A percentile compares a stretch with the other conserved stretches of the same genome.
These are phyloP conservation scores for Acanthopagrus latus DNA, from an alignment of 2,797 vertebrate species.

Conservation along the genomic window DNA sequence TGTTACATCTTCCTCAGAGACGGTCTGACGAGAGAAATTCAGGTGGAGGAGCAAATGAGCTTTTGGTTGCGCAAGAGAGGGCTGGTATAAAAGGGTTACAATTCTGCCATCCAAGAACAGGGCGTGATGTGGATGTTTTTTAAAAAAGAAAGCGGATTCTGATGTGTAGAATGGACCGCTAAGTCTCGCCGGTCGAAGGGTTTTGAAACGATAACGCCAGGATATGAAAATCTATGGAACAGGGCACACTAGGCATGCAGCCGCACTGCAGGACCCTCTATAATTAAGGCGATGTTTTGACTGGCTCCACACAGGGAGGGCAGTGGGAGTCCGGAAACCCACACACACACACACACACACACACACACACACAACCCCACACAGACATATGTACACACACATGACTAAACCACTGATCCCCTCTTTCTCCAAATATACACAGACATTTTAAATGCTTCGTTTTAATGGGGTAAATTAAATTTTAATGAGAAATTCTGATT, in stretches of 20 bases:
- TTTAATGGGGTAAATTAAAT: conserved; percentile 15
- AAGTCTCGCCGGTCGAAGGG: conserved; percentile 4
- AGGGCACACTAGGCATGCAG: conserved; percentile 60
- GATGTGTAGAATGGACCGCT: conserved; percentile 12
- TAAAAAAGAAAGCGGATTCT: conserved; percentile 10
- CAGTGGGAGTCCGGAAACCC: conserved; percentile 65
- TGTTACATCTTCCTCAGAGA: conserved; percentile 2
- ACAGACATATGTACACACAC: background rate
- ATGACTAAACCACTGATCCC: conserved; percentile 47
- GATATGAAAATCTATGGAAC: conserved; percentile 52
- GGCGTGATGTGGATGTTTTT: background rate
- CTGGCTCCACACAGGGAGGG: conserved; percentile 65
- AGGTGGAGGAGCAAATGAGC: background rate
- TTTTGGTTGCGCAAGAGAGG: background rate
- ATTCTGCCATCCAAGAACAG: background rate
- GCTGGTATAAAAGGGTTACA: background rate
- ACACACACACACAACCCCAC: background rate
- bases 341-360: conserved; percentile 35
- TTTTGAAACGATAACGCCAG: conserved; percentile 34
- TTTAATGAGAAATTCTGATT: conserved; percentile 18
- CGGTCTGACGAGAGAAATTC: background rate
- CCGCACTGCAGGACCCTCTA: conserved; percentile 58
- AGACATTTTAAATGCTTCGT: conserved; percentile 10
- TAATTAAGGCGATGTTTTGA: conserved; percentile 80
- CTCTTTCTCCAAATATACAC: conserved; percentile 37